Conservation (phyloP, 2,113 vertebrate species). For the Sphyrna mokarran region DNA sequence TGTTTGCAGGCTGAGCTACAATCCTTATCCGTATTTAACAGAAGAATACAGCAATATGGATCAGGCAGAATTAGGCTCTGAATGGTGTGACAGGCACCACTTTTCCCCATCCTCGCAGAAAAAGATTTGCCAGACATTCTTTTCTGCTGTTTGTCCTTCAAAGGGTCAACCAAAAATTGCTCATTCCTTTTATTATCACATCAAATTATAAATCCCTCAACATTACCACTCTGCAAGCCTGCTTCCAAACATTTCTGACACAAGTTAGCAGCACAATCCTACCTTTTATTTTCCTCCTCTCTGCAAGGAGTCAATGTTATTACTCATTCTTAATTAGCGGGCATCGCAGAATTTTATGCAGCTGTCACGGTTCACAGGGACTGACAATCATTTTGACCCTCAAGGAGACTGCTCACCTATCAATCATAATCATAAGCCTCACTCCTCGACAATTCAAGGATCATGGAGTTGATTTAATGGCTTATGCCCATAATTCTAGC, state of each 20-base stretch:
- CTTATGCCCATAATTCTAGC: neutral
- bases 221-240: neutral
- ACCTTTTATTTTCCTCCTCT: neutral
- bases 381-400: neutral
- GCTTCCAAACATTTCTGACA: neutral
- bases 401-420: neutral
- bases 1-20: neutral
- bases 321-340: neutral
- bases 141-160: neutral
- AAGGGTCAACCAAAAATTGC: neutral
- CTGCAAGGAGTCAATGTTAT: neutral
- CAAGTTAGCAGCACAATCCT: neutral
- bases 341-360: neutral
- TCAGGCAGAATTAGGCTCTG: neutral
- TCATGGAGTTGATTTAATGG: neutral
- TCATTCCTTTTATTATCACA: neutral
- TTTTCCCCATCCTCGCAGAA: neutral
- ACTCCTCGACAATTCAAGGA: conserved; percentile 20
- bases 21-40: neutral
- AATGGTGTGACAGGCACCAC: neutral
- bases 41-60: neutral
- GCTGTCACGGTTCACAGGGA: neutral
- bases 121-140: neutral
- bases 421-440: neutral
- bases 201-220: neutral